phyloP scores from a whole-genome alignment of 2,888 invertebrate genomes.

The Mylabris sibirica region DNA sequence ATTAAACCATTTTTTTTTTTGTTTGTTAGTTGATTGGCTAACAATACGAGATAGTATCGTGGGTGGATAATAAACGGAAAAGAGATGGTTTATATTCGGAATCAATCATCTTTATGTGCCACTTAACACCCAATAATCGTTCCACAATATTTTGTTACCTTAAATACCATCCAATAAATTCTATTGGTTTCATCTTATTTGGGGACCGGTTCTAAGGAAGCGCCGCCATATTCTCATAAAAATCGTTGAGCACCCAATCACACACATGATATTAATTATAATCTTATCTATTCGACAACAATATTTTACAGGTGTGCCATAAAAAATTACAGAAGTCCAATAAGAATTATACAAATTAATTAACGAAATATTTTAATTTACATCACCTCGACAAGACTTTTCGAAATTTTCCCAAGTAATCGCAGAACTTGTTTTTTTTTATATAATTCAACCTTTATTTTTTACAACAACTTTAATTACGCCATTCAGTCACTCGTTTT shows the following conservation, averaged over 20 bases:
- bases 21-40: neutral
- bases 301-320: neutral
- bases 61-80: neutral
- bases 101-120: slow-evolving; percentile 9
- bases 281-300: slow-evolving; percentile 5
- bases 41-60: neutral
- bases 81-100: neutral
- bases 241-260: slow-evolving; percentile 1
- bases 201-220: neutral
- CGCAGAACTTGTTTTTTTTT: no score
- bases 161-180: slow-evolving; percentile 10
- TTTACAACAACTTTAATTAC: no score
- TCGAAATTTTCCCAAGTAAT: neutral
- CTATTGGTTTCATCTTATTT: neutral
- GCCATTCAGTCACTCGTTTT: no score
- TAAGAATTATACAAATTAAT: neutral
- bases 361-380: neutral
- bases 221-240: slow-evolving; percentile 12
- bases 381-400: neutral
- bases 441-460: no score
- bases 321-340: neutral
- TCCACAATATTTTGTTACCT: neutral
- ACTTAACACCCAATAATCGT: slow-evolving; percentile 8
- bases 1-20: neutral
- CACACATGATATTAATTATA: slow-evolving; percentile 1